Percentiles rank a stretch among this genome's conserved stretches.
phyloP scores from a whole-genome alignment of 2,797 vertebrate genomes.

The Propithecus perrieri region DNA sequence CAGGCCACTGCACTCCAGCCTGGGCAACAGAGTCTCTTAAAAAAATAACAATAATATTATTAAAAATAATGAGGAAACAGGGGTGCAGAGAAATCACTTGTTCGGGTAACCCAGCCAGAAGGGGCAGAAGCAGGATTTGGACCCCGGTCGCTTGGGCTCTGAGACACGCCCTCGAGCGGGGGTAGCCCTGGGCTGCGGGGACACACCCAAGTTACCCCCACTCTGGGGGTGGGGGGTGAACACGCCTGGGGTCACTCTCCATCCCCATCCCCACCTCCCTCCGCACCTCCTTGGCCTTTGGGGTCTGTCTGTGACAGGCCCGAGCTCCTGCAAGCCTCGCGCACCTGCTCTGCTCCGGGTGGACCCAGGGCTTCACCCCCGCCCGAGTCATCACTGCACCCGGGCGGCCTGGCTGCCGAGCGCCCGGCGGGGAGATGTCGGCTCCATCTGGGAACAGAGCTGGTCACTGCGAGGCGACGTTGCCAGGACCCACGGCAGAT shows the following conservation, averaged over 20 bases:
- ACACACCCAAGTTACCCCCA: accelerated
- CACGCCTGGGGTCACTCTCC: accelerated
- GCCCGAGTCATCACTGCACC: background rate
- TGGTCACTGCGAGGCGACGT: accelerated
- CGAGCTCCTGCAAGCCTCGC: background rate
- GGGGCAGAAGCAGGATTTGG: background rate
- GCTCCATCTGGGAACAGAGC: background rate
- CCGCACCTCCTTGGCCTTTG: too few relatives aligned
- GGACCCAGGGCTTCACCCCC: background rate
- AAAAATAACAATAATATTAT: background rate
- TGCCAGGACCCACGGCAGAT: background rate
- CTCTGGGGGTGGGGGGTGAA: accelerated
- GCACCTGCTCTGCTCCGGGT: background rate
- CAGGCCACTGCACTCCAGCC: too few relatives aligned
- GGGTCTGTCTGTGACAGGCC: background rate
- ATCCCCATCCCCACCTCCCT: too few relatives aligned
- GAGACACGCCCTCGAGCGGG: accelerated
- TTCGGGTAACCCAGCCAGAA: background rate
- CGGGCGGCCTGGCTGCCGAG: accelerated
- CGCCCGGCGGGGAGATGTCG: accelerated
- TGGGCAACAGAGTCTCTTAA: background rate
- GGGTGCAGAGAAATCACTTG: background rate
- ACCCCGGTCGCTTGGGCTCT: background rate
- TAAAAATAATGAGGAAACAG: background rate
- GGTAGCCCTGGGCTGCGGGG: background rate